These are phyloP conservation scores for Apolygus lucorum DNA, from an alignment of 1,140 invertebrate genomes.

Conservation along the genomic window DNA sequence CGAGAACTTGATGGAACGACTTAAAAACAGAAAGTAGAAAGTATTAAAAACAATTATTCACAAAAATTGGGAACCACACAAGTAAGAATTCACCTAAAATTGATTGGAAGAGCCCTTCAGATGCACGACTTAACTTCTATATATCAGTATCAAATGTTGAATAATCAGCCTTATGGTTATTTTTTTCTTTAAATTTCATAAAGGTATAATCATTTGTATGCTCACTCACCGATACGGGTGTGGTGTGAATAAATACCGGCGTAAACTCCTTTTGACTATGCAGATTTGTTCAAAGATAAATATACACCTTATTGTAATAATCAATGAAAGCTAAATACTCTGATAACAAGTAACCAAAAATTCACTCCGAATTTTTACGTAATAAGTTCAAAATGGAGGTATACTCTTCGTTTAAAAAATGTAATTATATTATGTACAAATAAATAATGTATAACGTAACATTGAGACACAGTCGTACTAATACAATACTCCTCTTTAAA, in stretches of 20 bases:
- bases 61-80: too few relatives aligned
- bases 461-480: conserved; percentile 6
- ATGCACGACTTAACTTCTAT: neutral
- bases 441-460: neutral
- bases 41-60: too few relatives aligned
- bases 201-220: conserved; percentile 12
- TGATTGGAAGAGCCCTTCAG: neutral
- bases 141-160: conserved; percentile 1
- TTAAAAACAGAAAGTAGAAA: too few relatives aligned
- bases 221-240: too few relatives aligned
- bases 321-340: neutral
- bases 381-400: too few relatives aligned
- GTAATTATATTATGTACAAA: neutral
- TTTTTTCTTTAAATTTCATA: conserved; percentile 2
- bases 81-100: too few relatives aligned
- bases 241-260: too few relatives aligned
- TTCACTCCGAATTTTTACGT: too few relatives aligned
- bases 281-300: neutral
- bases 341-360: neutral
- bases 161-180: conserved; percentile 8
- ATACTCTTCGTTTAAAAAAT: too few relatives aligned
- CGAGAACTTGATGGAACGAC: too few relatives aligned
- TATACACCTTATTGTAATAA: neutral
- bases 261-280: too few relatives aligned
- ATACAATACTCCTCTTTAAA: conserved; percentile 23